Evolutionary conservation across 2,797 vertebrate species (phyloP), one percentile per base, ranked within the genome.

Genomic region (Clangula hyemalis): DNA sequence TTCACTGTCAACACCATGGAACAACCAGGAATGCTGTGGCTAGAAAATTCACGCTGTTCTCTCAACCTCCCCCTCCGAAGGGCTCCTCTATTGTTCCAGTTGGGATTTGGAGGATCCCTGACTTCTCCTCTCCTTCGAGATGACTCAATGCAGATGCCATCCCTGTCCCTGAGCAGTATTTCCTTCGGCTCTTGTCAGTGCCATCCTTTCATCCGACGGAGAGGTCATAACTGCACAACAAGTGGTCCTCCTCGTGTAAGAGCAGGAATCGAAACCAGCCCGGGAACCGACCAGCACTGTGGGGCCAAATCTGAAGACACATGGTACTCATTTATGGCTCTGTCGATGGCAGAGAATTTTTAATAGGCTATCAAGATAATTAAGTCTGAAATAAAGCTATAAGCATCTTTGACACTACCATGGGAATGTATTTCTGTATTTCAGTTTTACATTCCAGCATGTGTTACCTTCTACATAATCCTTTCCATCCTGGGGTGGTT

Each of bases 21-120:
- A 90, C 85, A 92, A 96, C 72, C 86, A 96, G 93, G 93, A 97
- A 95, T 95, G 93, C 27, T 97, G 96, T 88, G 96, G 97, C 95
- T 89, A 90, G 80, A 93, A 95, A 96, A 94, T 81, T 51, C 72
- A 4, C 20, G 38, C 96, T 87, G 82, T 74, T 97, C 92, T 65
- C 91, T 88, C 87, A 65, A 14, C 73, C 90, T 92, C 90, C 93
- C 80, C 74, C 65, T 94, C 92, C 71, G 70, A 49, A 39, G 90
- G 75, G 75, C 88, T 95, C 85, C 6, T 57, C 95, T 93, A 95
- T 92, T 97, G 95, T 93, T 93, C 91, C 90, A 91, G 88, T 57
- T 84, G 91, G 84, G 93, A 89, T 95, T 32, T 65, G 78, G 41
- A 93, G 86, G 85, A 95, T 92, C 61, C 93, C 3, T 0, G 58